Conservation (phyloP, 2,113 vertebrate species). For the Sitta europaea region DNA sequence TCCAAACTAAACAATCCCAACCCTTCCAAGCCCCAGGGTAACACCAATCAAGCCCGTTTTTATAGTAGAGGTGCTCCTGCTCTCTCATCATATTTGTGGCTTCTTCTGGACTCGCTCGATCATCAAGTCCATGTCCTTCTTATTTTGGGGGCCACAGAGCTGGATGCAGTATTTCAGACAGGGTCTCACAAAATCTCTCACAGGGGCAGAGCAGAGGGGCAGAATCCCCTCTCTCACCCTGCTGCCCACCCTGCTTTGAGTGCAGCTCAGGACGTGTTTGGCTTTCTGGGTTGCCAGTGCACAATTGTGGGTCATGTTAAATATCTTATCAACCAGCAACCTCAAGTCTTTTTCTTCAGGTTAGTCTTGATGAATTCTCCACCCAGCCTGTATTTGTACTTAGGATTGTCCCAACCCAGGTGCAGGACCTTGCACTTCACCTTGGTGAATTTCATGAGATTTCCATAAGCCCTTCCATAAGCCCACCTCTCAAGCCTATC, state of each 20-base stretch:
- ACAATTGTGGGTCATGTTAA: not conserved
- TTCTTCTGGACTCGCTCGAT: not conserved
- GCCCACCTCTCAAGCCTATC: not conserved
- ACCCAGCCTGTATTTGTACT: not conserved
- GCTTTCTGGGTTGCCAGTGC: not conserved
- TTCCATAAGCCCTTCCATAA: not conserved
- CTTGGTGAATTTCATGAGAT: not conserved
- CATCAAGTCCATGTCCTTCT: not conserved
- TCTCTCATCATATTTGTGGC: not conserved
- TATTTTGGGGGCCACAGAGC: not conserved
- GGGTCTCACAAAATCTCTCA: not conserved
- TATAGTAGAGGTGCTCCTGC: not conserved
- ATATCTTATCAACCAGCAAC: not conserved
- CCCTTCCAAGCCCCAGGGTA: not conserved
- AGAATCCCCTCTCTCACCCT: not conserved
- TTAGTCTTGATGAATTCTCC: not conserved
- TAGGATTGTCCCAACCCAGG: too few relatives aligned
- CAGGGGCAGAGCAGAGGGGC: not conserved
- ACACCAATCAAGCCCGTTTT: not conserved
- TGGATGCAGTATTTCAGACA: not conserved
- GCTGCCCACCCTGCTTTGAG: accelerated
- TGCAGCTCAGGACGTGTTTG: not conserved
- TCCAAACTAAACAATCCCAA: not conserved
- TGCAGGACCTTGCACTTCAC: not conserved
- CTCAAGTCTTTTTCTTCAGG: not conserved